Evolutionary conservation across 2,888 invertebrate genomes (phyloP), one percentile per base, ranked within the genome.

Genomic region (Ethmia dodecea): DNA sequence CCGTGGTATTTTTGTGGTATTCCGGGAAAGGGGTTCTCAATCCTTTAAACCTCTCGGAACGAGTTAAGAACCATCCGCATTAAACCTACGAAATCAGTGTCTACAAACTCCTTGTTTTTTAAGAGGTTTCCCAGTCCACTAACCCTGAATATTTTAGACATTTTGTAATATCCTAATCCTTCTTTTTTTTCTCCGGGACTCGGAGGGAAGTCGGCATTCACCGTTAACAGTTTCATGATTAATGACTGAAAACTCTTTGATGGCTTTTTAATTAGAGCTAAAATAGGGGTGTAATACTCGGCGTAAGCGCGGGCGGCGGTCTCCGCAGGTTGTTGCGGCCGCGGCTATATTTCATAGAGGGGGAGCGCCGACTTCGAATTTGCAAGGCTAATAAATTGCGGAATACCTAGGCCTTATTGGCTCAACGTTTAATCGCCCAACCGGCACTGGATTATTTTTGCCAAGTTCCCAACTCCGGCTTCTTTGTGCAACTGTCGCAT

Each of bases 251-350:
- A 86, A 86, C 80, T 86, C 86, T 86, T 86, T 86, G 84, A 86
- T 86, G 81, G 86, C 80, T 86, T 86, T 86, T 86, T 86, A 86
- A 86, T 86, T 86, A 86, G 84, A 84, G 84, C 80, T 80, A 78
- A 84, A 84, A 80, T 73, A 74, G 80, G 84, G 86, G 78, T 81
- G 81, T 81, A 77, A 76, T 75, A 65, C 77, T 58, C 60, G 65
- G 62, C 60, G 65, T 63, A 62, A 56, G 53, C 55, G 35, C 35
- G 25, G 11, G 42, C 45, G 43, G 44, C 41, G 47, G 52, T 52
- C 58, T 57, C 52, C 58, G 57, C 51, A 75, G 73, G 70, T 65
- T 75, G 73, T 66, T 68, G 76, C 72, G 79, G 69, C 77, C 70
- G 50, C 61, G 57, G 76, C 74, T 72, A 81, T 84, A 84, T 83